Base-by-base conservation (phyloP, 2,113 vertebrate species). In the Tonatia bakeri region DNA sequence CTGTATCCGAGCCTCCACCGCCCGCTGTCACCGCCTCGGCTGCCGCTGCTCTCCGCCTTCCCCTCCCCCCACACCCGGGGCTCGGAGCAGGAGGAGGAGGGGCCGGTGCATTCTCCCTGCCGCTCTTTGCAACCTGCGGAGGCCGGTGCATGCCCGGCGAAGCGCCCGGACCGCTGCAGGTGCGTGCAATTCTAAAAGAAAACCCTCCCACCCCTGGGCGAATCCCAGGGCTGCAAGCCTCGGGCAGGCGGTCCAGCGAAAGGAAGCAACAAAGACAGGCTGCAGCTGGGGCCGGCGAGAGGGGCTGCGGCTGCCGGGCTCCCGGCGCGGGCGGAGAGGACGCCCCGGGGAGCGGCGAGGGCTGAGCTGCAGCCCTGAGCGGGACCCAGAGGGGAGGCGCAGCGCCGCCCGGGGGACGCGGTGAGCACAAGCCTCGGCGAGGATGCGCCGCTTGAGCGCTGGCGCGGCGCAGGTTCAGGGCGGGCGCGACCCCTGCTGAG, bases 191-290 rank as follows among this genome's bases (percentile, higher is more conserved):
- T 69, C n/a, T 38, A 6, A 80, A 87, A 95, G 96, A 80, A 70
- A 40, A 82, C 11, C 61, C 40, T 65, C 40, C 73, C 73, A 52
- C 73, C 91, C 33, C 33, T 4, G 20, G 56, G 83, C 75, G 26
- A 33, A 59, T 73, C 94, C 1, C 50, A 64, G 70, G 67, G 31
- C 97, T 91, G 86, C 93, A 19, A 91, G 40, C 91, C 12, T 28
- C 93, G 8, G 91, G 95, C 93, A 38, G 94, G 91, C 85, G 88
- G 59, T 70, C 86, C 77, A 79, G 50, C 86, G n/a, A 81, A 92
- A 94, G 94, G 90, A 93, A 92, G 97, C 97, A 97, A 98, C 97
- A 98, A 98, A 98, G 97, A 96, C 97, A 40, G 54, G 87, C 97
- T 89, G 94, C 97, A 73, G 87, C 95, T 89, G 97, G 79, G 90